Evolutionary conservation across 1,140 invertebrate genomes (phyloP), one percentile per base, ranked within the genome.

Genomic region (Hylaeus volcanicus): DNA sequence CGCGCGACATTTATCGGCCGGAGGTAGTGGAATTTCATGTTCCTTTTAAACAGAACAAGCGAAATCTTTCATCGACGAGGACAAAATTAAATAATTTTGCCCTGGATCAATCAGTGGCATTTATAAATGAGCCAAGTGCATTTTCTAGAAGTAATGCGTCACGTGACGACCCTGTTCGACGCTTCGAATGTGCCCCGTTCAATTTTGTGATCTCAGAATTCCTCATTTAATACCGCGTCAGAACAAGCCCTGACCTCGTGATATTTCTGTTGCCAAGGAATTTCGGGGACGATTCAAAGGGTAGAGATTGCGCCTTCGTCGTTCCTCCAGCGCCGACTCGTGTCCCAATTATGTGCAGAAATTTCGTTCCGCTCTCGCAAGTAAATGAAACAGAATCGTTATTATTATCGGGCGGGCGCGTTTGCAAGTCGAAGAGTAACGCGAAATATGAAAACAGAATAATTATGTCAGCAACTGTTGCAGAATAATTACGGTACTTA

Each of bases 251-350:
- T 68, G 41, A 68, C 37, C 74, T 3, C n/a, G 11, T 56, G 63
- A 75, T 65, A 66, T 76, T 48, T 76, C 51, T 55, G 41, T 56
- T 45, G n/a, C 5, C 15, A 55, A 14, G 63, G 74, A 68, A 75
- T 75, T 66, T 58, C 63, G 41, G 41, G 39, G 2, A 37, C 58
- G 58, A 39, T 51, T 41, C 58, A 51, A 63, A 63, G 56, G 14
- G 51, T 11, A 37, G 74, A 56, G 63, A 66, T 75, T 56, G n/a
- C 45, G 14, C 5, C 14, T 14, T 12, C 26, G 0, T 14, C 26
- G 12, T 45, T 41, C 5, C 43, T 15, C 37, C 45, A 11, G n/a
- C 12, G 15, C 48, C 45, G 3, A 9, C 14, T 5, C 5, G 45
- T 43, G 14, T 9, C 43, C 48, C 45, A 53, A 74, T 75, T 56